These are phyloP conservation scores for Upupa epops DNA, from an alignment of 2,113 vertebrate species.

Conservation along the genomic window DNA sequence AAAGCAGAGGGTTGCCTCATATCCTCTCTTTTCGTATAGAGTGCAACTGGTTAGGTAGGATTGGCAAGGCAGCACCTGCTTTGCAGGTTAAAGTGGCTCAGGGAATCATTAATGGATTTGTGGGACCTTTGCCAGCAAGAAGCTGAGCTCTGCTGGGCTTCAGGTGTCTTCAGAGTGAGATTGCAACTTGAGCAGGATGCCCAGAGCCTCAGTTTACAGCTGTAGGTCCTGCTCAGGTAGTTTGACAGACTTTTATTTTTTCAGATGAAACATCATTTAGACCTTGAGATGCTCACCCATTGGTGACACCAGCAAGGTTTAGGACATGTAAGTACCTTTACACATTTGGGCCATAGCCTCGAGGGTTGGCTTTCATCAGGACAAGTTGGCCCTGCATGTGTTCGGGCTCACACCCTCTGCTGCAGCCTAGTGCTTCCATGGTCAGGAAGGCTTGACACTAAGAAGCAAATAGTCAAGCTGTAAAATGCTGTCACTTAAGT, in stretches of 20 bases:
- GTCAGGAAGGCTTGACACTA: neutral
- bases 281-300: neutral
- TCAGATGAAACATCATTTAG: neutral
- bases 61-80: neutral
- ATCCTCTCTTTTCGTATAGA: fast-evolving
- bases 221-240: neutral
- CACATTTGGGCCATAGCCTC: too few species aligned
- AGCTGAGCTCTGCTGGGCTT: neutral
- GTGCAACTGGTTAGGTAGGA: fast-evolving
- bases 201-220: neutral
- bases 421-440: fast-evolving
- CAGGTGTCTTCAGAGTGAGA: neutral
- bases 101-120: fast-evolving
- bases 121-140: neutral
- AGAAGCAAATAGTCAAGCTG: neutral
- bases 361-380: fast-evolving
- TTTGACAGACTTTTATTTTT: neutral
- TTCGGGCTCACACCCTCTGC: neutral
- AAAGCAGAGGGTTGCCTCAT: fast-evolving
- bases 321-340: neutral
- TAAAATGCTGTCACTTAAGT: fast-evolving
- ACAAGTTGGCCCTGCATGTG: fast-evolving
- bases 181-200: neutral
- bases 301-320: neutral
- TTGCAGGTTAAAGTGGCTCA: neutral